Evolutionary conservation across 2,888 invertebrate species (phyloP).

Genomic region (Limenitis camilla): DNA sequence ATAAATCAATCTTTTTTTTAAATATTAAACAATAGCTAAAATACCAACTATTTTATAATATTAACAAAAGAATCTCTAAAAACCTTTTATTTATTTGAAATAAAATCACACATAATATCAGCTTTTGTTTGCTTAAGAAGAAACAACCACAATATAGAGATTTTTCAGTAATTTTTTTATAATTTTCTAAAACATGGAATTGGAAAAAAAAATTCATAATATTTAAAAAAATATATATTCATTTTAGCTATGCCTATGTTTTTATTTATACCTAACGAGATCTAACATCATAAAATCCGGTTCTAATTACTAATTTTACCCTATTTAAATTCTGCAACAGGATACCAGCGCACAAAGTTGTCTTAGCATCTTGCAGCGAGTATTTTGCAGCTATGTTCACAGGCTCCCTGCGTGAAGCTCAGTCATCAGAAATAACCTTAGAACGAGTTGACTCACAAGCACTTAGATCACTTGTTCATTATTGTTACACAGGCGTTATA

Average conservation of each 20-base stretch:
- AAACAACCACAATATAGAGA: no score
- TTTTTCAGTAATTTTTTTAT: no score
- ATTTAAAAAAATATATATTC: no score
- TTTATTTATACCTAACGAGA: background rate
- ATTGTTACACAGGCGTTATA: constrained; percentile 91
- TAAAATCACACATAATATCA: no score
- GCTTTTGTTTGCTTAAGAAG: no score
- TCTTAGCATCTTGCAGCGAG: constrained; percentile 92
- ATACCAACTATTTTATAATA: no score
- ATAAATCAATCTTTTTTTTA: no score
- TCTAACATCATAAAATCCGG: background rate
- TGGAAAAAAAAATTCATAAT: no score
- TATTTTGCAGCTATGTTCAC: constrained; percentile 98
- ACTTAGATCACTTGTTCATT: constrained; percentile 87
- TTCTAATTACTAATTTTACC: constrained; percentile 3
- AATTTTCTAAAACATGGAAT: no score
- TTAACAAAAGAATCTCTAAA: no score
- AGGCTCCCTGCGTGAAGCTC: constrained; percentile 87
- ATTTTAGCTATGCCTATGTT: background rate
- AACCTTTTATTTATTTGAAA: no score
- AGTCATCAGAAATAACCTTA: constrained; percentile 87
- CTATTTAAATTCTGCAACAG: constrained; percentile 41
- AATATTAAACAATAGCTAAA: no score
- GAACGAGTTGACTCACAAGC: constrained; percentile 91
- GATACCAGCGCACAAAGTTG: constrained; percentile 89